Percentiles rank a stretch among this genome's conserved stretches.
phyloP scores from a whole-genome alignment of 2,888 invertebrate genomes.

The Copidosoma aretas region DNA sequence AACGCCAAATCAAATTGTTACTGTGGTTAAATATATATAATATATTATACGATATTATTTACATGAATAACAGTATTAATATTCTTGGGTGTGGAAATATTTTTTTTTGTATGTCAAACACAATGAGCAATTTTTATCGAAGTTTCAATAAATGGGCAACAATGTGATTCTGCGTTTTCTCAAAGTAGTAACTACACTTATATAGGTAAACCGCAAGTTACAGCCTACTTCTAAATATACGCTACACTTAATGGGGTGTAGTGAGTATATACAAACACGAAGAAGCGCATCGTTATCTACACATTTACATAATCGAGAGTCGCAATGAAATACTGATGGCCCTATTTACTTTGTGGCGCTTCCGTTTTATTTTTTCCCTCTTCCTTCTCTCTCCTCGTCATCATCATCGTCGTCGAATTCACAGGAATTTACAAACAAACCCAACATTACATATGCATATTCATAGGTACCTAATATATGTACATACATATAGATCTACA shows the following conservation, averaged over 20 bases:
- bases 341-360: background rate
- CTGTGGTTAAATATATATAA: background rate
- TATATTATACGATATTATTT: background rate
- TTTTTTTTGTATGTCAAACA: background rate
- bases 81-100: too few relatives aligned
- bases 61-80: background rate
- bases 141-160: background rate
- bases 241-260: background rate
- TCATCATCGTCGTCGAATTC: constrained; percentile 7
- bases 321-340: constrained; percentile 24
- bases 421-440: constrained; percentile 35
- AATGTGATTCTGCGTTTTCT: constrained; percentile 23
- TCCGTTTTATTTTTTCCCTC: too few relatives aligned
- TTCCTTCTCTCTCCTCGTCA: background rate
- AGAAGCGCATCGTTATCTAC: constrained; percentile 31
- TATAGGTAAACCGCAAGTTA: background rate
- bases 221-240: background rate
- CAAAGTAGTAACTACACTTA: constrained; percentile 1
- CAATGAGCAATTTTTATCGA: background rate
- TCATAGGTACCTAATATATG: background rate
- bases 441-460: constrained; percentile 5
- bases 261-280: constrained; percentile 7
- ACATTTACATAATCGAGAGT: constrained; percentile 33
- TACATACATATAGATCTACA: background rate
- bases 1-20: constrained; percentile 17